phyloP scores from a whole-genome alignment of 2,888 invertebrate species.

The Mythimna loreyi region DNA sequence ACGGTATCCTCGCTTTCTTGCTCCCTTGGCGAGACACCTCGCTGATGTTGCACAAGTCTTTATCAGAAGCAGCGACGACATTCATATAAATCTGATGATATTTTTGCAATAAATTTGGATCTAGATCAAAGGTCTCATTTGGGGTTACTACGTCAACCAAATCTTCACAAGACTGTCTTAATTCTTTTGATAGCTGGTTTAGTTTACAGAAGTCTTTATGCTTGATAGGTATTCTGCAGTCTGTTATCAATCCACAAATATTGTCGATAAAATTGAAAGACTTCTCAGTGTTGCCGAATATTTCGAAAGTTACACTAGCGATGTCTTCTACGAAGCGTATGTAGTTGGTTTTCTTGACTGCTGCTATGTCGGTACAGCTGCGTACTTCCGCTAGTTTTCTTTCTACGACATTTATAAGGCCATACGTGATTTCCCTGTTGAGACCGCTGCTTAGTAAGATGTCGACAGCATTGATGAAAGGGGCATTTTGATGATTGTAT shows the following conservation, averaged over 20 bases:
- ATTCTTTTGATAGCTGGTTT: constrained; percentile 84
- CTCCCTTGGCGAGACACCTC: constrained; percentile 81
- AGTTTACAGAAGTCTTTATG: constrained; percentile 88
- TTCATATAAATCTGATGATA: constrained; percentile 89
- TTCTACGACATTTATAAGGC: constrained; percentile 87
- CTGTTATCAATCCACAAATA: constrained; percentile 83
- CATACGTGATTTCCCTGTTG: constrained; percentile 88
- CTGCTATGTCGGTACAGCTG: constrained; percentile 81
- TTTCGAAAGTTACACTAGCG: constrained; percentile 87
- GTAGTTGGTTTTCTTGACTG: constrained; percentile 87
- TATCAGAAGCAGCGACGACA: constrained; percentile 86
- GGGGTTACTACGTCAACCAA: constrained; percentile 80
- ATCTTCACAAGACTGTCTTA: constrained; percentile 88
- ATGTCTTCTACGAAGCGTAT: constrained; percentile 88
- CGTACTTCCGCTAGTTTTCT: constrained; percentile 88
- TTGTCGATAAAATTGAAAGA: constrained; percentile 86
- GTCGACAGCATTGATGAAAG: constrained; percentile 88
- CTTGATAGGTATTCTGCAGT: constrained; percentile 86
- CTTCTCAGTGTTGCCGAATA: constrained; percentile 86
- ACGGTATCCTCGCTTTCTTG: constrained; percentile 85
- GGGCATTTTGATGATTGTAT: constrained; percentile 87
- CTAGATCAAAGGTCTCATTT: constrained; percentile 70
- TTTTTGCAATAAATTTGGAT: constrained; percentile 82
- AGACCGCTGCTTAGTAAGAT: constrained; percentile 87
- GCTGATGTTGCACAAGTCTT: constrained; percentile 84